A percentile compares a stretch with the other conserved stretches of the same genome.
phyloP scores from a whole-genome alignment of 2,888 invertebrate species.

The Xestobium rufovillosum region DNA sequence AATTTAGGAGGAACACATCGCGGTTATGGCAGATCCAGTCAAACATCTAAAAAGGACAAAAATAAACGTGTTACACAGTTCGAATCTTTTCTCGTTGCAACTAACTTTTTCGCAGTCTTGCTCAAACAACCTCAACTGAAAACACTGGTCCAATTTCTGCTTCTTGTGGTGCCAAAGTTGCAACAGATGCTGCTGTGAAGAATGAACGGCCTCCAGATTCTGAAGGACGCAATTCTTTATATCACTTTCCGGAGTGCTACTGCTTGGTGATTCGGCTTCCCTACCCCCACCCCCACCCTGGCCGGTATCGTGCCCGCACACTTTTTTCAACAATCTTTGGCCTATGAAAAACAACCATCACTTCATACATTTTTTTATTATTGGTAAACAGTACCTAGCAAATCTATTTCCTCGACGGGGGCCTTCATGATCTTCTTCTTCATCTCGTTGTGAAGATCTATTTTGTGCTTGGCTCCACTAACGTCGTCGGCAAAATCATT shows the following conservation, averaged over 20 bases:
- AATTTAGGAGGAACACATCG: constrained; percentile 89
- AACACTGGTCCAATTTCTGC: constrained; percentile 90
- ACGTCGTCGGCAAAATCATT: constrained; percentile 95
- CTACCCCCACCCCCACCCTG: constrained; percentile 40
- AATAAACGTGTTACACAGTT: not conserved
- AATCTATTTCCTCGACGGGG: constrained; percentile 88
- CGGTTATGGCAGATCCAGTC: constrained; percentile 96
- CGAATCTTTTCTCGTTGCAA: constrained; percentile 15
- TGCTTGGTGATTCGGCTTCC: constrained; percentile 67
- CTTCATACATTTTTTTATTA: not conserved
- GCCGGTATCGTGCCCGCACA: constrained; percentile 46
- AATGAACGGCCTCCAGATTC: constrained; percentile 79
- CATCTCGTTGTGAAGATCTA: constrained; percentile 90
- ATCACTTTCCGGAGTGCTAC: constrained; percentile 52
- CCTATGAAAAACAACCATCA: constrained; percentile 44
- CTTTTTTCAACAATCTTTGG: constrained; percentile 60
- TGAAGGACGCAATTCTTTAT: constrained; percentile 65
- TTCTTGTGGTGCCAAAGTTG: constrained; percentile 95
- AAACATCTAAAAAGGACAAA: constrained; percentile 65
- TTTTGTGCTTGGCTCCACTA: constrained; percentile 80
- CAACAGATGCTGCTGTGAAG: constrained; percentile 83
- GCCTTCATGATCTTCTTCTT: constrained; percentile 89
- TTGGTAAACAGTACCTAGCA: no score
- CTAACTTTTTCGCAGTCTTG: constrained; percentile 92
- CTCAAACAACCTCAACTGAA: constrained; percentile 91